These are phyloP conservation scores for Tachysurus vachellii DNA, from an alignment of 2,113 vertebrate species.

Conservation along the genomic window DNA sequence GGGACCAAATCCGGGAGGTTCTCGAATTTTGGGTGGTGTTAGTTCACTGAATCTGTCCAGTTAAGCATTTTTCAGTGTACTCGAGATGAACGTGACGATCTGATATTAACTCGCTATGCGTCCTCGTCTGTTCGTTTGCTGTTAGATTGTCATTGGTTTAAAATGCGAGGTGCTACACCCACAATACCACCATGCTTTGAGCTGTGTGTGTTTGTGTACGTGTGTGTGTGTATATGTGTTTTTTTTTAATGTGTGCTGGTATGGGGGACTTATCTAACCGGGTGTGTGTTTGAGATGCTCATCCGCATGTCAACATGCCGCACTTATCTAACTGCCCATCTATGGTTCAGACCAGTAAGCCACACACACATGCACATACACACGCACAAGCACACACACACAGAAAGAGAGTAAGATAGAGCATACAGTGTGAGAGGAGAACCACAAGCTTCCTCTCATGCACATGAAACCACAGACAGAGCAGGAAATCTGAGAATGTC, in stretches of 20 bases:
- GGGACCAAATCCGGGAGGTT: no score
- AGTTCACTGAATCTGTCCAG: not conserved
- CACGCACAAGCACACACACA: constrained; percentile 32
- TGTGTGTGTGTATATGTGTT: not conserved
- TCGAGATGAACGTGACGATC: not conserved
- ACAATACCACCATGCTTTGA: constrained; percentile 30
- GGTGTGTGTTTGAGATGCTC: constrained; percentile 51
- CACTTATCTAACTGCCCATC: constrained; percentile 57
- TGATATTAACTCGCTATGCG: not conserved
- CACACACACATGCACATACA: constrained; percentile 43
- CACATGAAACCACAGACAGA: constrained; percentile 33
- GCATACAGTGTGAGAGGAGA: constrained; percentile 5
- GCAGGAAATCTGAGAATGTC: constrained; percentile 35
- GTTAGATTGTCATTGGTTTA: constrained; percentile 44
- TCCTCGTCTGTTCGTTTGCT: constrained; percentile 28
- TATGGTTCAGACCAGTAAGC: constrained; percentile 50
- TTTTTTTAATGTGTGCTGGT: constrained; percentile 30
- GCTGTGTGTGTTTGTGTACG: constrained; percentile 24
- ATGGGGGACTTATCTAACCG: constrained; percentile 52
- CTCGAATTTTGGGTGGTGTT: no score
- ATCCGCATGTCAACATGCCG: constrained; percentile 41
- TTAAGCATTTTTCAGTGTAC: not conserved
- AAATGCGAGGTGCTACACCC: constrained; percentile 22
- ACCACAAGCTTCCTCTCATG: constrained; percentile 26
- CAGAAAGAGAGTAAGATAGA: constrained; percentile 10